Conservation (phyloP, 1,140 invertebrate genomes). For the Polyergus mexicanus region DNA sequence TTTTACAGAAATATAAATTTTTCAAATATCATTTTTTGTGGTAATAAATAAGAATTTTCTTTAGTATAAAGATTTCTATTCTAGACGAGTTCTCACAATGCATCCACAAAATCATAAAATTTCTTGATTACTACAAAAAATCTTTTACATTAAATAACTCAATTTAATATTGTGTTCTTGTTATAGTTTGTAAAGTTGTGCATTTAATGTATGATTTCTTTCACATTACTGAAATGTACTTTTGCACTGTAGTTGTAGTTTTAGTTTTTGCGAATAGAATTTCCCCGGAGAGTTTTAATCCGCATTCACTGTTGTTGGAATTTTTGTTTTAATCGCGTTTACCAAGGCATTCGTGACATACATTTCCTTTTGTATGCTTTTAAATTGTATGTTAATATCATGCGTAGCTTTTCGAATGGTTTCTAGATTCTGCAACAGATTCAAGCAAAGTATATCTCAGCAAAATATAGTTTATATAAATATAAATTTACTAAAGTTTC, state of each 20-base stretch:
- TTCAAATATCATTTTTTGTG: background rate
- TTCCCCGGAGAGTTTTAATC: background rate
- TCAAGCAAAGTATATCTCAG: background rate
- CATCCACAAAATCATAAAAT: background rate
- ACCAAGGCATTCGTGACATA: background rate
- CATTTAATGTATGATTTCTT: background rate
- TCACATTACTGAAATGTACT: background rate
- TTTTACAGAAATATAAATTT: background rate
- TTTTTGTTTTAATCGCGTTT: conserved; percentile 2
- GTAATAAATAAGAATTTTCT: background rate
- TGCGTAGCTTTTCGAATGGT: conserved; percentile 12
- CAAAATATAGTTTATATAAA: background rate
- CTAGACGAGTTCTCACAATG: background rate
- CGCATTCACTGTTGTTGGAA: background rate
- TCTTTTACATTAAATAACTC: background rate
- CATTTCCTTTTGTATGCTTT: background rate
- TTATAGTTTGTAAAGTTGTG: background rate
- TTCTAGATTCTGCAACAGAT: conserved; percentile 47
- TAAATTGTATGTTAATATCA: conserved; percentile 17
- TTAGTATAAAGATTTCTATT: background rate
- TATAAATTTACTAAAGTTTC: background rate
- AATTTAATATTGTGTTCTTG: background rate
- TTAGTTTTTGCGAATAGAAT: background rate
- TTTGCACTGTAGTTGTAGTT: background rate
- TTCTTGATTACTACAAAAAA: background rate